Evolutionary conservation across 2,888 invertebrate species (phyloP).

Genomic region (Oscheius sp.): DNA sequence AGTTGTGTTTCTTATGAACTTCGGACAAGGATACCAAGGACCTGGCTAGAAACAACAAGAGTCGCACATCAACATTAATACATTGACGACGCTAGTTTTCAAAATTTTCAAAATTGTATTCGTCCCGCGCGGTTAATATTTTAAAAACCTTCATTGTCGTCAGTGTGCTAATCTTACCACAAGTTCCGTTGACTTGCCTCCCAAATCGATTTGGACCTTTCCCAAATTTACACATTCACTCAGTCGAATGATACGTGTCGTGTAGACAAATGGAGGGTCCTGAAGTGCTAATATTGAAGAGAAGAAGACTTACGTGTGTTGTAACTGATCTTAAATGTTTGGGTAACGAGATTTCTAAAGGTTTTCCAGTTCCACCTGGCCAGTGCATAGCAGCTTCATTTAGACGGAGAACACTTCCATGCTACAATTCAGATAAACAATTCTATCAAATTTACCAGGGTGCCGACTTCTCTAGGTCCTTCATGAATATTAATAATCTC

Average conservation of each 20-base stretch:
- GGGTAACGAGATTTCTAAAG: conserved; percentile 63
- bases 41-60: conserved; percentile 58
- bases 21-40: conserved; percentile 63
- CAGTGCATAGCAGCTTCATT: conserved; percentile 58
- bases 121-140: not conserved
- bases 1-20: conserved; percentile 36
- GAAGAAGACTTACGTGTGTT: conserved; percentile 33
- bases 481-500: conserved; percentile 50
- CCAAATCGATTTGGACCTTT: conserved; percentile 38
- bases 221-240: conserved; percentile 51
- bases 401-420: conserved; percentile 38
- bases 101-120: too few species aligned
- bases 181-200: conserved; percentile 36
- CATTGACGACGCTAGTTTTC: too few species aligned
- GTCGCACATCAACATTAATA: not conserved
- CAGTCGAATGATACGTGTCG: conserved; percentile 43
- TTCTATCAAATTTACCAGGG: conserved; percentile 36
- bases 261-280: conserved; percentile 67
- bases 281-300: conserved; percentile 12
- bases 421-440: conserved; percentile 1
- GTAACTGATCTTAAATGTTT: conserved; percentile 62
- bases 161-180: conserved; percentile 54
- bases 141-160: too few species aligned
- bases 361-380: conserved; percentile 54
- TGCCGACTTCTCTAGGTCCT: conserved; percentile 44